Conservation (phyloP, 2,888 invertebrate species). For the Hanleya hanleyi region DNA sequence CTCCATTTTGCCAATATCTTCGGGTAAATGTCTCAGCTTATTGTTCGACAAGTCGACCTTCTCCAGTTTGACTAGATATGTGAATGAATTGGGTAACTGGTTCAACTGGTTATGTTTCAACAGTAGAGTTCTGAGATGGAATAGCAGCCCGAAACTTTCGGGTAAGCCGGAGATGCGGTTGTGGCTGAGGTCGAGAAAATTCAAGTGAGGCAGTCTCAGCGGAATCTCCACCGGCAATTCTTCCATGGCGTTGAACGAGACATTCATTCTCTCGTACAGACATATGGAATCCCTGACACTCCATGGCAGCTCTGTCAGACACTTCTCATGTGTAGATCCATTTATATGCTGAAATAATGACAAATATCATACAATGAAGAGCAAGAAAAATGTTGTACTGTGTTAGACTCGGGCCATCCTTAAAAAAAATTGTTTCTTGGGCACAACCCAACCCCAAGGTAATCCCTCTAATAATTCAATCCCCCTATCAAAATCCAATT, state of each 20-base stretch:
- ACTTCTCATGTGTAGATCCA: conserved; percentile 61
- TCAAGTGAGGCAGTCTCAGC: conserved; percentile 70
- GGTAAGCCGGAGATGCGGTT: conserved; percentile 68
- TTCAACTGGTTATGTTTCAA: conserved; percentile 65
- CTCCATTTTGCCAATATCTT: conserved; percentile 66
- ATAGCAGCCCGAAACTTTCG: conserved; percentile 69
- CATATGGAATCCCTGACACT: conserved; percentile 68
- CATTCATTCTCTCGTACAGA: conserved; percentile 69
- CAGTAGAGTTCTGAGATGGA: conserved; percentile 66
- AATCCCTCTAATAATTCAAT: not conserved
- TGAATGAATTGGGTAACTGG: conserved; percentile 64
- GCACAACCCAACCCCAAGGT: not conserved
- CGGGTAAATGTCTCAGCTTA: conserved; percentile 60
- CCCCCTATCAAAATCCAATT: too few species aligned
- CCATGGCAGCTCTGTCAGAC: conserved; percentile 68
- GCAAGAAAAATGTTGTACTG: not conserved
- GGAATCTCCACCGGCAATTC: conserved; percentile 70
- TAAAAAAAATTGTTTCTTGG: too few species aligned
- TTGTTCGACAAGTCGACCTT: conserved; percentile 71
- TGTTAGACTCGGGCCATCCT: not conserved
- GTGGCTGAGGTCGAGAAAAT: conserved; percentile 67
- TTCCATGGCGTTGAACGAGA: conserved; percentile 69
- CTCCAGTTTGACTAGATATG: conserved; percentile 65
- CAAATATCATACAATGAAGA: not conserved
- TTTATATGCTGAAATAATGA: conserved; percentile 66